Evolutionary conservation across 2,888 invertebrate species (phyloP), one percentile per base, ranked within the genome.

Genomic region (Panzeria rudis): DNA sequence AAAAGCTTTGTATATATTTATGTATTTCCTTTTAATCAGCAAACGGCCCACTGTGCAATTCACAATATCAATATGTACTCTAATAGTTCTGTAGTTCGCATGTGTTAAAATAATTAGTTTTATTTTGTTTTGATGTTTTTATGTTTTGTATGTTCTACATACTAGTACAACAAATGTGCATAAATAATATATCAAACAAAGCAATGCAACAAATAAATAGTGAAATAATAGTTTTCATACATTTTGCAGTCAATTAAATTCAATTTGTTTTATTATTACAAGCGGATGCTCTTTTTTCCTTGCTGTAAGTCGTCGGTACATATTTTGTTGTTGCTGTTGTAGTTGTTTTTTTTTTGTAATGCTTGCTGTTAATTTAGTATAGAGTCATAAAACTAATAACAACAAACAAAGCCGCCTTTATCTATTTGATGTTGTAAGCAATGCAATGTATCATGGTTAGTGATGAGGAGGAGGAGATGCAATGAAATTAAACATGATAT

Each of bases 211-310:
- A 72, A 79, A 80, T 83, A 82, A 82, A 69, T 69, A 82, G 68
- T 68, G 66, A 66, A 83, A 73, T 50, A 66, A 72, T 78, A 82
- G 82, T 85, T 85, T 86, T 81, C 87, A 81, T 75, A 84, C 86
- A 87, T 88, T 88, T 88, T 85, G 87, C 87, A 87, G 84, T 87
- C 86, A 88, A 88, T 88, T 88, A 86, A 88, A 88, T 87, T 88
- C 86, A 88, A 88, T 87, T 87, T 80, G 79, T 69, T 73, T 86
- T 75, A 75, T 86, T 82, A 38, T 71, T 71, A 59, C 73, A 82
- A 84, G 73, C 84, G 82, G 84, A 86, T 83, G 72, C 35, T 71
- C 71, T 64, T 79, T 81, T 78, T 73, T 59, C 32, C 2, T 50
- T 44, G 17, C 17, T 56, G 38, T 6, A 47, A 61, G 44, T 38